Base-by-base conservation (phyloP, 23 tunicate genomes). In the Diplosoma virens region DNA sequence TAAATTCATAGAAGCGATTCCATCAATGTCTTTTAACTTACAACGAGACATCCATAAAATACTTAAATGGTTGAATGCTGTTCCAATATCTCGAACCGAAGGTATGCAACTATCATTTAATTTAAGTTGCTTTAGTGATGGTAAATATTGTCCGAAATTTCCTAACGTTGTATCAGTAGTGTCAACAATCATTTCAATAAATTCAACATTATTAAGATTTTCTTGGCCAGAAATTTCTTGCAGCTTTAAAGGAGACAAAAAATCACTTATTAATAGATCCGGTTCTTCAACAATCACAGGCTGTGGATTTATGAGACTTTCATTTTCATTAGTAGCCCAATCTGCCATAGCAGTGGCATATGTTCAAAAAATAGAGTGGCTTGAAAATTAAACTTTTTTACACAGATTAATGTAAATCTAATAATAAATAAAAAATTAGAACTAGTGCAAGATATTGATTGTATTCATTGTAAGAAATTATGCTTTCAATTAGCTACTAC, bases 21-120 rank as follows among this genome's bases (percentile, higher is more conserved):
- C 97, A 41, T 92, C 87, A 47, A 92, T 70, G 30, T 92, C 97
- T 1, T 55, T 53, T 1, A 85, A 28, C 5, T 81, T 71, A 47
- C 97, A 92, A 1, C 87, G 52, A 6, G 97, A 92, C 84, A 92
- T 76, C 97, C 97, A 92, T 16, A 92, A 50, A 67, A 92, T 81
- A 1, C 34, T 64, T 47, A 92, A 65, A 76, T 66, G 37, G 4
- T 21, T 41, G n/a, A 92, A 70, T 0, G 97, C 81, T 6, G 92
- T 92, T 0, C 97, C 97, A 59, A 92, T 76, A 34, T 92, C 97
- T 25, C 97, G 80, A 24, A 92, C 84, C 7, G 97, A 76, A 2
- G 92, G 97, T 21, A 92, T 85, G 25, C 59, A 31, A 56, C 97
- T 92, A 32, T 92, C 81, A 60, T 81, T 92, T 11, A 92, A 59